These are phyloP conservation scores for Leguminivora glycinivorella DNA, from an alignment of 1,140 invertebrate species.

Conservation along the genomic window DNA sequence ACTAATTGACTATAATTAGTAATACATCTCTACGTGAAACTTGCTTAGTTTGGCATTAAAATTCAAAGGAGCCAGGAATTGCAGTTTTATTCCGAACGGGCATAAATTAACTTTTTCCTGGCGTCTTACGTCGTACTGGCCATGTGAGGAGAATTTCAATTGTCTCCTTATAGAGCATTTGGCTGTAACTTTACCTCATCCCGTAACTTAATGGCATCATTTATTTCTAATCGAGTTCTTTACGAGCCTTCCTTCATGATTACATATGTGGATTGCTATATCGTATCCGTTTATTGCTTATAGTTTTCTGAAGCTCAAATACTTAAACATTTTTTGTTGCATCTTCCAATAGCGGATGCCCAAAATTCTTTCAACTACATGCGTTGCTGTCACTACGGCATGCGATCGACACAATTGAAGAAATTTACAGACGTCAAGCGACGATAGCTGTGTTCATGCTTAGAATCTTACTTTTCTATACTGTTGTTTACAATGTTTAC, in stretches of 20 bases:
- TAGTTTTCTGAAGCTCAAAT: too few species aligned
- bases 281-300: too few species aligned
- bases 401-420: not conserved
- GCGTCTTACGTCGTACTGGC: not conserved
- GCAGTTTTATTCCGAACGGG: not conserved
- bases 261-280: too few species aligned
- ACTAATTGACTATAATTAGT: slow-evolving; percentile 45
- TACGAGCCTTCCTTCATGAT: not conserved
- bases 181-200: slow-evolving; percentile 3
- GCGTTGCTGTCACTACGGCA: not conserved
- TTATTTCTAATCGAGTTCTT: not conserved
- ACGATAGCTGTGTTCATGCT: not conserved
- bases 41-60: slow-evolving; percentile 34
- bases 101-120: slow-evolving; percentile 2
- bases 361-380: not conserved
- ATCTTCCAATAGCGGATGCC: not conserved
- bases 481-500: slow-evolving; percentile 19
- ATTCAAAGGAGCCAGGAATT: slow-evolving; percentile 28
- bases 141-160: not conserved
- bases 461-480: not conserved
- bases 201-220: not conserved
- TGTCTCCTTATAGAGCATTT: not conserved
- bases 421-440: not conserved
- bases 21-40: slow-evolving; percentile 33
- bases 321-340: too few species aligned